phyloP scores from a whole-genome alignment of 1,140 invertebrate species.

The Probaryconus sp. region DNA sequence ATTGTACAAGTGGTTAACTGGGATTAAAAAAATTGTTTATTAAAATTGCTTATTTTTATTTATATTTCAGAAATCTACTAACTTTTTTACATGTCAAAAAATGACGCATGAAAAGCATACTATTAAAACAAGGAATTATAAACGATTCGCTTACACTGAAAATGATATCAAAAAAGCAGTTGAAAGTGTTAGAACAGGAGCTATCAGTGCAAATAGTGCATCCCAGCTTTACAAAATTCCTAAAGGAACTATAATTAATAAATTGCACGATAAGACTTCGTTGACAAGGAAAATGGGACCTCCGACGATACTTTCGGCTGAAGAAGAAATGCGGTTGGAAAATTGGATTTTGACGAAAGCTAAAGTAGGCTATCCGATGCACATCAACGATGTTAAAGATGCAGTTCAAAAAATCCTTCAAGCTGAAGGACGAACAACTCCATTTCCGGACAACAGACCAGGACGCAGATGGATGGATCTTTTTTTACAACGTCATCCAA shows the following conservation, averaged over 20 bases:
- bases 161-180: not conserved
- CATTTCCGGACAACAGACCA: constrained; percentile 63
- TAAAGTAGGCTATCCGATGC: constrained; percentile 68
- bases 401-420: constrained; percentile 59
- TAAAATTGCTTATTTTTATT: too few species aligned
- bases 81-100: too few species aligned
- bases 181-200: not conserved
- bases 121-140: too few species aligned
- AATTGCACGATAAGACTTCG: constrained; percentile 26
- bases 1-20: too few species aligned
- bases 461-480: constrained; percentile 67
- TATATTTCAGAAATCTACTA: too few species aligned
- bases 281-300: constrained; percentile 45
- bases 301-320: constrained; percentile 28
- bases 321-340: constrained; percentile 48
- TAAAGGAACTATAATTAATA: constrained; percentile 37
- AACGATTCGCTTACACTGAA: constrained; percentile 7
- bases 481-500: constrained; percentile 69
- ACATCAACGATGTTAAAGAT: constrained; percentile 66
- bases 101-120: too few species aligned
- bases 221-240: constrained; percentile 28
- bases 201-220: constrained; percentile 13
- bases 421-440: constrained; percentile 17
- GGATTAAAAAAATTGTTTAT: too few species aligned
- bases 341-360: constrained; percentile 60